A percentile compares a stretch with the other conserved stretches of the same genome.
Evolutionary conservation across 2,888 invertebrate species (phyloP).

Genomic region (Sialis lutaria): DNA sequence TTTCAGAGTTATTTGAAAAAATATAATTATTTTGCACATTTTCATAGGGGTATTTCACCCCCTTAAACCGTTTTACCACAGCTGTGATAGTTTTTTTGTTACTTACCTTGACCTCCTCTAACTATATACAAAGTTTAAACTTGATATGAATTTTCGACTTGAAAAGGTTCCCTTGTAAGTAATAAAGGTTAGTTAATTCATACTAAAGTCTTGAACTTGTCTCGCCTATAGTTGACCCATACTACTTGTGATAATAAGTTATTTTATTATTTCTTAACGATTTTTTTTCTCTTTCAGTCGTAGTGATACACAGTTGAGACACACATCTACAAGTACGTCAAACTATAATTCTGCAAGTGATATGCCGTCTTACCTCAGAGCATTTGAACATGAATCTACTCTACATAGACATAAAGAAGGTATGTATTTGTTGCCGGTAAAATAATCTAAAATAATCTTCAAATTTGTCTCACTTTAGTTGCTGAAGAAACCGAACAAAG

Average conservation of each 20-base stretch:
- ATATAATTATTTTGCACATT: too few species aligned
- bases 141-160: too few species aligned
- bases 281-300: slow-evolving; percentile 23
- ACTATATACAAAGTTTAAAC: too few species aligned
- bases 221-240: not conserved
- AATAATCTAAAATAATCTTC: not conserved
- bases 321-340: slow-evolving; percentile 72
- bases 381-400: slow-evolving; percentile 40
- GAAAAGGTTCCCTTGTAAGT: too few species aligned
- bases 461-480: not conserved
- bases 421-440: slow-evolving; percentile 12
- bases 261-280: not conserved
- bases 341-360: slow-evolving; percentile 73
- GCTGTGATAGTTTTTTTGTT: too few species aligned
- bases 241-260: not conserved
- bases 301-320: slow-evolving; percentile 67
- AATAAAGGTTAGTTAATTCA: too few species aligned
- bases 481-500: slow-evolving; percentile 20
- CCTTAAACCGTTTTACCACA: too few species aligned
- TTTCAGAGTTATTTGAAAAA: too few species aligned
- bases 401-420: slow-evolving; percentile 35
- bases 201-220: too few species aligned
- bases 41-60: too few species aligned
- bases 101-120: too few species aligned
- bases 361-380: slow-evolving; percentile 52